Percentiles rank a stretch among this genome's conserved stretches.
These are phyloP conservation scores for Ginglymostoma cirratum DNA, from an alignment of 2,113 vertebrate genomes.

Conservation along the genomic window DNA sequence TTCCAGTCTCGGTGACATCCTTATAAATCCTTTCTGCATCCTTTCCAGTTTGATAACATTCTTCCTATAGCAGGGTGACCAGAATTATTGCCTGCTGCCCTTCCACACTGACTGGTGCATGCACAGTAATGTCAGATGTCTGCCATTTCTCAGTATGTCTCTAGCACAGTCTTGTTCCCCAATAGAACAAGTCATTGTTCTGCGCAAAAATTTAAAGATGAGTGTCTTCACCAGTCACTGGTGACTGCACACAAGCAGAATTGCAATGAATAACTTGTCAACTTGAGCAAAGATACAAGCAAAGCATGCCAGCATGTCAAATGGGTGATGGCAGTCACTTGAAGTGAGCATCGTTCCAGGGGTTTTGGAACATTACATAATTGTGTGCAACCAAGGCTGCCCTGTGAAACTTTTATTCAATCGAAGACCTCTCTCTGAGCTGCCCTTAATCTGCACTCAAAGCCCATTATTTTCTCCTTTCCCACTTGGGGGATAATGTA, in stretches of 20 bases:
- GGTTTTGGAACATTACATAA: neutral
- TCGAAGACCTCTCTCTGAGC: neutral
- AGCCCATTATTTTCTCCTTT: neutral
- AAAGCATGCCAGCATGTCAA: neutral
- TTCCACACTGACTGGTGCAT: neutral
- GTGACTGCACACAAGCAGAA: neutral
- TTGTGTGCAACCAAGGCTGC: neutral
- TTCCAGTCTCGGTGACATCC: no score
- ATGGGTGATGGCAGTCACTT: neutral
- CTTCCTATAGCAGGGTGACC: no score
- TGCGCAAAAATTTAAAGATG: neutral
- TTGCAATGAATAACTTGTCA: neutral
- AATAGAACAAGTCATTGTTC: neutral
- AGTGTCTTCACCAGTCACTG: neutral
- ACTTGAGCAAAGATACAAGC: neutral
- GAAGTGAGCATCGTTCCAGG: neutral
- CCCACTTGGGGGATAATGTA: neutral
- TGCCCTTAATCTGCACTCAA: neutral
- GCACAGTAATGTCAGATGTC: neutral
- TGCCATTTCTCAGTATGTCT: neutral
- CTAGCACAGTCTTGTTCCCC: neutral
- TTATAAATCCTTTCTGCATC: no score
- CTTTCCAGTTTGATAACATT: no score
- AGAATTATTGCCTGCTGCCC: neutral
- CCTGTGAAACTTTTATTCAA: neutral